phyloP scores from a whole-genome alignment of 2,113 vertebrate species.

The Barbus barbus region DNA sequence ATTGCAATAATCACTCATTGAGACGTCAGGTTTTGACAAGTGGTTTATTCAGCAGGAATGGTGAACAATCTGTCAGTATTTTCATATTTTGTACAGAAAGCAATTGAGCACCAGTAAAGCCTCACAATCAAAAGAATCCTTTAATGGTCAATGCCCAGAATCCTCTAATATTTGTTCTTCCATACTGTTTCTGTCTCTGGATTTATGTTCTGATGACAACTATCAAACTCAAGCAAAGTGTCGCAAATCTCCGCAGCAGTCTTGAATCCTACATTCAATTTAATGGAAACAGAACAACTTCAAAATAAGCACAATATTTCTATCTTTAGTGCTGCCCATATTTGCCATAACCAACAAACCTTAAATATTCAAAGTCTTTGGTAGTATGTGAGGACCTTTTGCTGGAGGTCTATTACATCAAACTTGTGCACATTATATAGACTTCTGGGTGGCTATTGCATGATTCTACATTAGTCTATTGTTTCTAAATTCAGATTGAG shows the following conservation, averaged over 20 bases:
- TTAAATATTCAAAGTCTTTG: constrained; percentile 42
- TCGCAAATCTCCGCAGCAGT: neutral
- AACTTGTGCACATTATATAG: constrained; percentile 15
- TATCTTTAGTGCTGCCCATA: neutral
- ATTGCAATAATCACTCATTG: constrained; percentile 22
- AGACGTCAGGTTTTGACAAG: constrained; percentile 70
- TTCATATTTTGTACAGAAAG: constrained; percentile 72
- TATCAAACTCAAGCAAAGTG: constrained; percentile 4
- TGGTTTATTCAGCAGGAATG: constrained; percentile 84
- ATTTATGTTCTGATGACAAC: constrained; percentile 14
- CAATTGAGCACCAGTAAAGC: constrained; percentile 70
- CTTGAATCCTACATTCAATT: neutral
- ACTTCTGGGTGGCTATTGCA: constrained; percentile 17
- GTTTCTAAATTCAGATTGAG: constrained; percentile 31
- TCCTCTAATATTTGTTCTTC: constrained; percentile 1
- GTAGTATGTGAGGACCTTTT: constrained; percentile 34
- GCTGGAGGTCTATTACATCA: constrained; percentile 9
- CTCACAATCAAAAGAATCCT: constrained; percentile 66
- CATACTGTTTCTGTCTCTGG: neutral
- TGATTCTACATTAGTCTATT: constrained; percentile 2
- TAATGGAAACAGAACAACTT: neutral
- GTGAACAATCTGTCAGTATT: constrained; percentile 79
- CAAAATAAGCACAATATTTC: neutral
- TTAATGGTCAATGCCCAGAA: constrained; percentile 43
- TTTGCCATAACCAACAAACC: constrained; percentile 1